Percentiles rank a stretch among this genome's conserved stretches.
phyloP scores from a whole-genome alignment of 2,888 invertebrate genomes.

The Anthoptus insignis region DNA sequence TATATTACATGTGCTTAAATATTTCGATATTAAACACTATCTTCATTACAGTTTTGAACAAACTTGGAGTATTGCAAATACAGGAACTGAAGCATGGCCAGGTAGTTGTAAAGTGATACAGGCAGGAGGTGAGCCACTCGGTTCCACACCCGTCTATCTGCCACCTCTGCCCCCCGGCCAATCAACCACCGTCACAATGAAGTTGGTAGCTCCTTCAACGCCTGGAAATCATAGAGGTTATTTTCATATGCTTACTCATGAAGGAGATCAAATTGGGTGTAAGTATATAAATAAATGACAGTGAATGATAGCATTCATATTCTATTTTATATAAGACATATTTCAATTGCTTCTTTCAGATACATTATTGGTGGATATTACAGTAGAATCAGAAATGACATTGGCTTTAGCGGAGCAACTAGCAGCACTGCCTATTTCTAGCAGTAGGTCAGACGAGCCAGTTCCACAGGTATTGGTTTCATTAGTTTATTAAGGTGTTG shows the following conservation, averaged over 20 bases:
- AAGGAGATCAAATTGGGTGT: constrained; percentile 98
- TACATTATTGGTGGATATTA: constrained; percentile 93
- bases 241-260: constrained; percentile 96
- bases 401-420: constrained; percentile 94
- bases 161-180: constrained; percentile 92
- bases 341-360: constrained; percentile 88
- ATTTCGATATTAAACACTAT: too few species aligned
- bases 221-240: constrained; percentile 94
- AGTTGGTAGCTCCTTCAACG: constrained; percentile 92
- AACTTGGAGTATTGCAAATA: constrained; percentile 96
- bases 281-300: constrained; percentile 54
- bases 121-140: constrained; percentile 88
- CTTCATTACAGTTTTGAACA: constrained; percentile 91
- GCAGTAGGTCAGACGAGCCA: constrained; percentile 72
- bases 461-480: constrained; percentile 61
- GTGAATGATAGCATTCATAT: too few species aligned
- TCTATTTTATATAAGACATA: too few species aligned
- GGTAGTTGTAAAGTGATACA: constrained; percentile 92
- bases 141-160: constrained; percentile 86
- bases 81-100: constrained; percentile 96
- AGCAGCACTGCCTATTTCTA: constrained; percentile 79
- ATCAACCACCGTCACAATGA: constrained; percentile 91
- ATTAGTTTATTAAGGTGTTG: constrained; percentile 10
- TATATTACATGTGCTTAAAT: too few species aligned
- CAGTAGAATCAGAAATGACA: constrained; percentile 93